Evolutionary conservation across 2,797 vertebrate species (phyloP).

Genomic region (Rhabdomys pumilio): DNA sequence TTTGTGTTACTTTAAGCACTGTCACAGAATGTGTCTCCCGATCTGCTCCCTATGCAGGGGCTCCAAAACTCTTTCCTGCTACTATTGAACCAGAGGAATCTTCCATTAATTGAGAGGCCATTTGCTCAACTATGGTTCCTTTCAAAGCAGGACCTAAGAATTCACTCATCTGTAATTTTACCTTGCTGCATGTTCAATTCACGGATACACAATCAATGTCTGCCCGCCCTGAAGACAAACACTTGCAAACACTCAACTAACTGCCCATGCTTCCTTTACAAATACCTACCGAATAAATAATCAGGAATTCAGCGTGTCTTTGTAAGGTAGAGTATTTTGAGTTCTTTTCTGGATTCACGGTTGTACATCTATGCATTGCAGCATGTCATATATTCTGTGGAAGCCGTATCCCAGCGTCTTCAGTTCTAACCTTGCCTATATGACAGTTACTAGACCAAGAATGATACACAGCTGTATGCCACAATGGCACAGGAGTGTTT

Average conservation of each 20-base stretch:
- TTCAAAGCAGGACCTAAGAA: not conserved
- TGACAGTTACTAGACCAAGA: not conserved
- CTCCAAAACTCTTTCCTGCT: not conserved
- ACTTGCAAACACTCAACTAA: not conserved
- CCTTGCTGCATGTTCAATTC: not conserved
- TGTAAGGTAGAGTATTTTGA: not conserved
- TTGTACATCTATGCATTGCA: not conserved
- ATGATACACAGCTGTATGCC: not conserved
- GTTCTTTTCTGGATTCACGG: not conserved
- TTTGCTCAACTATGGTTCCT: not conserved
- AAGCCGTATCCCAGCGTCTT: not conserved
- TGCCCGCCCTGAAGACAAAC: not conserved
- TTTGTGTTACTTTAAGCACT: not conserved
- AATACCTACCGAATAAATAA: not conserved
- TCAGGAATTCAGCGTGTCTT: not conserved
- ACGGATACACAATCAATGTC: not conserved
- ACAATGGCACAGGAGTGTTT: not conserved
- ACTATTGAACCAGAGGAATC: not conserved
- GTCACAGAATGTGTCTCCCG: not conserved
- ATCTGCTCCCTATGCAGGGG: not conserved
- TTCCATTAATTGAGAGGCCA: not conserved
- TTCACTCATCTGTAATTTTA: not conserved
- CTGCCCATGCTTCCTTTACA: not conserved
- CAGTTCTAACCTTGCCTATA: not conserved
- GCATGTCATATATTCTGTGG: not conserved